Conservation (phyloP, 2,888 invertebrate species). For the Trisateles emortualis region DNA sequence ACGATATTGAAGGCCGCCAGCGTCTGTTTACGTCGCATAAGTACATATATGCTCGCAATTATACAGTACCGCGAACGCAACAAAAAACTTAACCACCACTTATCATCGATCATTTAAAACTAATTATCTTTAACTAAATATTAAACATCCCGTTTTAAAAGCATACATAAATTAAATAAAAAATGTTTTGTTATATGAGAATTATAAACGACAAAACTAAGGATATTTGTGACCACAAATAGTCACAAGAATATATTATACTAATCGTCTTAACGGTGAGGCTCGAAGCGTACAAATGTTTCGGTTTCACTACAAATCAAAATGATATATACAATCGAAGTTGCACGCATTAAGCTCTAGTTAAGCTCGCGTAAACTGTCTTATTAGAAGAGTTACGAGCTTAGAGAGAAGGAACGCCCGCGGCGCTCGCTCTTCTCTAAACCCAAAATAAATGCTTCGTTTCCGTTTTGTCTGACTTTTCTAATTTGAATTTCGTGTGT, state of each 20-base stretch:
- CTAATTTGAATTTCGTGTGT: slow-evolving; percentile 81
- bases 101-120: slow-evolving; percentile 65
- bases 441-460: slow-evolving; percentile 77
- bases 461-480: slow-evolving; percentile 81
- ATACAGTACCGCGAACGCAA: slow-evolving; percentile 41
- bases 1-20: slow-evolving; percentile 51
- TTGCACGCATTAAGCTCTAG: slow-evolving; percentile 74
- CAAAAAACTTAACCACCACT: slow-evolving; percentile 60
- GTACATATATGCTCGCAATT: slow-evolving; percentile 49
- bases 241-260: slow-evolving; percentile 60
- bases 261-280: slow-evolving; percentile 69
- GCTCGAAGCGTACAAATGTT: slow-evolving; percentile 64
- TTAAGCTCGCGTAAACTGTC: slow-evolving; percentile 79
- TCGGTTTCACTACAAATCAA: slow-evolving; percentile 76
- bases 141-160: slow-evolving; percentile 45
- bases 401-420: slow-evolving; percentile 78
- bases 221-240: slow-evolving; percentile 49
- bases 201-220: slow-evolving; percentile 38
- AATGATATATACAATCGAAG: slow-evolving; percentile 77
- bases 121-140: slow-evolving; percentile 62
- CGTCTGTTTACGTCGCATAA: slow-evolving; percentile 32
- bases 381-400: slow-evolving; percentile 82
- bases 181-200: slow-evolving; percentile 39
- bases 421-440: slow-evolving; percentile 71
- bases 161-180: slow-evolving; percentile 29